A percentile compares a stretch with the other conserved stretches of the same genome.
Evolutionary conservation across 2,797 vertebrate genomes (phyloP).

Genomic region (Amphiprion clarkii): DNA sequence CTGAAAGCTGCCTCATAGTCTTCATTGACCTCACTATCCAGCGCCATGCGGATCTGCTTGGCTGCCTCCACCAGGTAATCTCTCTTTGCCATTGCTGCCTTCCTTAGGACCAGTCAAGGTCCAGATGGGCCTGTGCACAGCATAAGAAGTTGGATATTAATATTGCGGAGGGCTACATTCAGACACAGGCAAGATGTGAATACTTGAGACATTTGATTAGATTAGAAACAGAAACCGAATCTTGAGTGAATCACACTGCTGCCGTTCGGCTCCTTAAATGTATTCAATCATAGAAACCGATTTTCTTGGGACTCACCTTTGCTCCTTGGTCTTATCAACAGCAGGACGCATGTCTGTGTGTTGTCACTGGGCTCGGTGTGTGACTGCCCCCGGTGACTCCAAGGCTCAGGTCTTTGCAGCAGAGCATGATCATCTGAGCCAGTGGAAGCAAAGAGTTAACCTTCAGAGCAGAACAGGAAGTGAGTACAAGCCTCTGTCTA

Average conservation of each 20-base stretch:
- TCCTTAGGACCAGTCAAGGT: slow-evolving; percentile 71
- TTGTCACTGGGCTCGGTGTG: slow-evolving; percentile 36
- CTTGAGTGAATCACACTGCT: not conserved
- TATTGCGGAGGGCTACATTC: not conserved
- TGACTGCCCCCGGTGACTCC: slow-evolving; percentile 36
- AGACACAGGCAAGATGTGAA: not conserved
- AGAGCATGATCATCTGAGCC: slow-evolving; percentile 67
- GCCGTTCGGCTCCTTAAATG: not conserved
- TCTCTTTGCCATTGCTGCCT: slow-evolving; percentile 87
- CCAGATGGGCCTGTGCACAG: slow-evolving; percentile 79
- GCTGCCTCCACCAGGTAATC: slow-evolving; percentile 97
- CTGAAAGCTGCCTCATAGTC: slow-evolving; percentile 98
- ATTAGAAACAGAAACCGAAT: slow-evolving; percentile 53
- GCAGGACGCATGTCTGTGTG: slow-evolving; percentile 67
- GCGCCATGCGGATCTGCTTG: slow-evolving; percentile 95
- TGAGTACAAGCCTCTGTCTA: slow-evolving; percentile 46
- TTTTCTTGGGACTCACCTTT: slow-evolving; percentile 60
- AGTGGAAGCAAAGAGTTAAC: slow-evolving; percentile 67
- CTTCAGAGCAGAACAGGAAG: slow-evolving; percentile 64
- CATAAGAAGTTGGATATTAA: slow-evolving; percentile 54
- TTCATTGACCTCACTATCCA: slow-evolving; percentile 96
- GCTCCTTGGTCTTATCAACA: slow-evolving; percentile 63
- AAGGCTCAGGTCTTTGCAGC: slow-evolving; percentile 34
- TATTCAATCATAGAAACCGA: not conserved
- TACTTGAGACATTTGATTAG: not conserved